Conservation (phyloP, 2,797 vertebrate species). For the Clarias pachynema region DNA sequence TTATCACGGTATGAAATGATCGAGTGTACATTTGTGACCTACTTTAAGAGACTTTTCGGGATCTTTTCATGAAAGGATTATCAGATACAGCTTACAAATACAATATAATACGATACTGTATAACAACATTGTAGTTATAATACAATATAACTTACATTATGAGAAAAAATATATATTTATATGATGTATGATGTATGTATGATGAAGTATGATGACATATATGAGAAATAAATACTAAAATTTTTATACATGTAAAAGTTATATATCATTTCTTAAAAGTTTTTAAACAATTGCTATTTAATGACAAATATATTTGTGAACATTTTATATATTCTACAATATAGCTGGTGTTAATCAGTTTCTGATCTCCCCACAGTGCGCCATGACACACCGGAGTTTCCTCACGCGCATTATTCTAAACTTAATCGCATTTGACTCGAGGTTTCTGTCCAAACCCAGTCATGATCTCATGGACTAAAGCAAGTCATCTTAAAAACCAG, state of each 20-base stretch:
- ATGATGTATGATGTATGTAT: no score
- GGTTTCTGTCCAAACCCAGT: slow-evolving; percentile 26
- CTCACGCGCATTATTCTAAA: not conserved
- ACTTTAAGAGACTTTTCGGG: not conserved
- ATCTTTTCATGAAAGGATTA: not conserved
- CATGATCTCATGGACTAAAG: slow-evolving; percentile 41
- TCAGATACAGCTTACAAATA: not conserved
- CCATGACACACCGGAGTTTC: not conserved
- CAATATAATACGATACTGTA: no score
- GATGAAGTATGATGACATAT: no score
- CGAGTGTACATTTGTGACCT: not conserved
- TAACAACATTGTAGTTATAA: no score
- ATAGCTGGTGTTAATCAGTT: not conserved
- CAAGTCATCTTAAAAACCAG: slow-evolving; percentile 43
- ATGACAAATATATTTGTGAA: not conserved
- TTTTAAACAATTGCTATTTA: not conserved
- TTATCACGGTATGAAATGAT: not conserved
- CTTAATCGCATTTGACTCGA: slow-evolving; percentile 44
- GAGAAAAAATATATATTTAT: no score
- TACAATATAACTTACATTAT: no score
- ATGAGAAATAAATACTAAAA: no score
- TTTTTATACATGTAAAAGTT: no score
- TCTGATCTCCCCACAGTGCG: not conserved
- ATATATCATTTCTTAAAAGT: no score
- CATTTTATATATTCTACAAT: not conserved